phyloP scores from a whole-genome alignment of 2,888 invertebrate genomes.

The Lycophotia porphyrea region DNA sequence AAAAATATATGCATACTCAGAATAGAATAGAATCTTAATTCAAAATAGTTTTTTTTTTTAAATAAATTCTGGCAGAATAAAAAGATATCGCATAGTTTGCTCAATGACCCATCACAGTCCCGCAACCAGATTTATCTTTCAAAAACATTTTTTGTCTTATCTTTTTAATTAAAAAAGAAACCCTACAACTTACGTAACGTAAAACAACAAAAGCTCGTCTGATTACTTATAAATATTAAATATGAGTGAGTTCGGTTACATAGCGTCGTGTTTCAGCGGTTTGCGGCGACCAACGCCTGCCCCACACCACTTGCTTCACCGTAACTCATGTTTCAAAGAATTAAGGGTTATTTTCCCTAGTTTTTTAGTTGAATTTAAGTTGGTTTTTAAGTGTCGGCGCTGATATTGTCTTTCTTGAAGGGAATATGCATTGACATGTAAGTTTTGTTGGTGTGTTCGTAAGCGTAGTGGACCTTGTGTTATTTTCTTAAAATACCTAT shows the following conservation, averaged over 20 bases:
- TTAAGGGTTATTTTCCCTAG: conserved; percentile 38
- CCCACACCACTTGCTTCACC: background rate
- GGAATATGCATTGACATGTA: conserved; percentile 77
- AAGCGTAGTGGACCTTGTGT: conserved; percentile 50
- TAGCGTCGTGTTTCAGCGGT: conserved; percentile 82
- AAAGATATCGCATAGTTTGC: background rate
- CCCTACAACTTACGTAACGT: conserved; percentile 30
- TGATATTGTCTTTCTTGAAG: conserved; percentile 76
- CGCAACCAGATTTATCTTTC: conserved; percentile 1
- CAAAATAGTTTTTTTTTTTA: background rate
- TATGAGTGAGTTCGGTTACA: conserved; percentile 55
- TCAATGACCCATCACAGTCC: background rate
- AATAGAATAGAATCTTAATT: background rate
- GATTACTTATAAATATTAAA: conserved; percentile 65
- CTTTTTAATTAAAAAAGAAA: conserved; percentile 38
- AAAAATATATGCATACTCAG: too few relatives aligned
- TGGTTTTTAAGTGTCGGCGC: conserved; percentile 71
- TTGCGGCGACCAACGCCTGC: conserved; percentile 63
- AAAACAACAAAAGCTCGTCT: conserved; percentile 57
- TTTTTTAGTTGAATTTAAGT: conserved; percentile 5
- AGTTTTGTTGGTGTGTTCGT: conserved; percentile 61
- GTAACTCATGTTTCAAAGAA: accelerated
- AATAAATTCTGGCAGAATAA: background rate
- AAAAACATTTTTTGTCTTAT: background rate
- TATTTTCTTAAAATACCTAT: conserved; percentile 45